Evolutionary conservation across 2,797 vertebrate species (phyloP).

Genomic region (Sebastes itinus): DNA sequence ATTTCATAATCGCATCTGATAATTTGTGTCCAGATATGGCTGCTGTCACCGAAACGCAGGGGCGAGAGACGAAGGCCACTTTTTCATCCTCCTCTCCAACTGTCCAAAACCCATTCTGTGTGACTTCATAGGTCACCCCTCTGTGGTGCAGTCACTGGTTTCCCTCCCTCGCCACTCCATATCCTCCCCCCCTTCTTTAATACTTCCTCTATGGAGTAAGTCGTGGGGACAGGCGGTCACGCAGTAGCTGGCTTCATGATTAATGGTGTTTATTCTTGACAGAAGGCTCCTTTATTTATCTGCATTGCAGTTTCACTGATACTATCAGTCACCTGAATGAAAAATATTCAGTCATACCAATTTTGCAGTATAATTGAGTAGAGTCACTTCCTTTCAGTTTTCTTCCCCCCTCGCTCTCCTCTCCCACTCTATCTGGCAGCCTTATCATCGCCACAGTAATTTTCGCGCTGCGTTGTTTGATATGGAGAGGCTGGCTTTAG

Average conservation of each 20-base stretch:
- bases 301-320: slow-evolving; percentile 98
- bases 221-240: slow-evolving; percentile 88
- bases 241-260: slow-evolving; percentile 93
- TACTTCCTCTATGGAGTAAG: slow-evolving; percentile 83
- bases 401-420: slow-evolving; percentile 43
- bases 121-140: slow-evolving; percentile 78
- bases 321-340: slow-evolving; percentile 99
- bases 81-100: slow-evolving; percentile 71
- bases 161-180: neutral
- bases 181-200: slow-evolving; percentile 45
- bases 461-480: slow-evolving; percentile 97
- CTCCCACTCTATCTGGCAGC: slow-evolving; percentile 93
- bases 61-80: slow-evolving; percentile 55
- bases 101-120: slow-evolving; percentile 69
- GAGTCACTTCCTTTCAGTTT: slow-evolving; percentile 94
- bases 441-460: slow-evolving; percentile 99
- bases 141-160: slow-evolving; percentile 67
- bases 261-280: slow-evolving; percentile 99
- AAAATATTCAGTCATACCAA: slow-evolving; percentile 99
- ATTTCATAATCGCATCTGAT: slow-evolving; percentile 66
- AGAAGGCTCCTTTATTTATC: slow-evolving; percentile 99
- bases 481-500: slow-evolving; percentile 99
- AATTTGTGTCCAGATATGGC: slow-evolving; percentile 61
- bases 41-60: slow-evolving; percentile 57
- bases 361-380: slow-evolving; percentile 99